Percentiles rank a stretch among this genome's conserved stretches.
Conservation (phyloP, 2,888 invertebrate species). For the Pterostichus niger region DNA sequence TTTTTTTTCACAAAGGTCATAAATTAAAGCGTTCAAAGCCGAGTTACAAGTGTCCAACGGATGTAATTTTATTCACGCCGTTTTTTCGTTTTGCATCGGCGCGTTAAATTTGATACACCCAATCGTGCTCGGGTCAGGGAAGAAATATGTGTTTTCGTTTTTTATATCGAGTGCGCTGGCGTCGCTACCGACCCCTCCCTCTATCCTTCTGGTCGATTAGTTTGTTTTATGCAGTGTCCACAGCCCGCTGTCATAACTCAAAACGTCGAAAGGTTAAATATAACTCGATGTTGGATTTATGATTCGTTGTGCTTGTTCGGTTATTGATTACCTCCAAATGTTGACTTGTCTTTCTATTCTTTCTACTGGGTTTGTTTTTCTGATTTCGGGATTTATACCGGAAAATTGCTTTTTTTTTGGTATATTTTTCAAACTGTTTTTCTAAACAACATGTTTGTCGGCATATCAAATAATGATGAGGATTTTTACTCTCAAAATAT, state of each 20-base stretch:
- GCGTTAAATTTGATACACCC: slow-evolving; percentile 60
- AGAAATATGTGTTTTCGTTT: slow-evolving; percentile 55
- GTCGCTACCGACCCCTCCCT: background rate
- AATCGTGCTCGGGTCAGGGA: slow-evolving; percentile 23
- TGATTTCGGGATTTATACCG: slow-evolving; percentile 37
- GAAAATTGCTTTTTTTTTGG: slow-evolving; percentile 39
- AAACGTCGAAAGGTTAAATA: slow-evolving; percentile 42
- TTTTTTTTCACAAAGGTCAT: slow-evolving; percentile 55
- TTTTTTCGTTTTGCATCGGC: slow-evolving; percentile 42
- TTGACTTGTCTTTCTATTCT: slow-evolving; percentile 32
- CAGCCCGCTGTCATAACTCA: slow-evolving; percentile 45
- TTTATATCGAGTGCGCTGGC: slow-evolving; percentile 17
- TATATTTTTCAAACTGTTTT: slow-evolving; percentile 24
- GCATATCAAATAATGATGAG: slow-evolving; percentile 2
- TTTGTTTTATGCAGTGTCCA: slow-evolving; percentile 56
- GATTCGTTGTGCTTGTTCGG: slow-evolving; percentile 24
- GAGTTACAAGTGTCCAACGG: slow-evolving; percentile 56
- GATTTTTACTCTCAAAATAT: background rate
- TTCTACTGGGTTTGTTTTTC: slow-evolving; percentile 27
- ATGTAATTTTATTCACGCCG: slow-evolving; percentile 55
- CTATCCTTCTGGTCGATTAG: slow-evolving; percentile 26
- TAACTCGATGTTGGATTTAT: slow-evolving; percentile 49
- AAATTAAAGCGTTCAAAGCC: slow-evolving; percentile 58
- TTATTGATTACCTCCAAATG: slow-evolving; percentile 53
- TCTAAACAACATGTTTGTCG: slow-evolving; percentile 43